These are phyloP conservation scores for Neuroterus valhalla DNA, from an alignment of 1,140 invertebrate genomes.

Conservation along the genomic window DNA sequence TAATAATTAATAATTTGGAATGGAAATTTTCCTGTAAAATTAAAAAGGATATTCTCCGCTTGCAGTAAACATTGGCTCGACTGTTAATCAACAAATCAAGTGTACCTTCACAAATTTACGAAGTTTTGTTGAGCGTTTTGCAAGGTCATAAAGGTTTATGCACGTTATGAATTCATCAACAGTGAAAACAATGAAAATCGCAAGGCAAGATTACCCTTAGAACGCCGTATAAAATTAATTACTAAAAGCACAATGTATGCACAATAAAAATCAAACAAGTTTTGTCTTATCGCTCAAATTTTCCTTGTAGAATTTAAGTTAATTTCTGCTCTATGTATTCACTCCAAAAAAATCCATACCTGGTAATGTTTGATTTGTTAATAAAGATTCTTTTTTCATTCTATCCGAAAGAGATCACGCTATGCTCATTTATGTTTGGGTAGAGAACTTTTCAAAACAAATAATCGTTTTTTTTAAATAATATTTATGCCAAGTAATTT, in stretches of 20 bases:
- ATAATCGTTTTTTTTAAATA: too few species aligned
- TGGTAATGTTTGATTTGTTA: too few species aligned
- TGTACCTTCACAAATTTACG: background rate
- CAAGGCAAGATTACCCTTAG: background rate
- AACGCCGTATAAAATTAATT: background rate
- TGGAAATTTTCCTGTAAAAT: background rate
- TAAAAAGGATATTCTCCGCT: background rate
- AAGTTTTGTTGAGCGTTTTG: background rate
- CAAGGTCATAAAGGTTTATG: background rate
- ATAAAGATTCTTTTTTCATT: too few species aligned
- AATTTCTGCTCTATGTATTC: too few species aligned
- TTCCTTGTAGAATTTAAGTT: too few species aligned
- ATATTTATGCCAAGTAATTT: too few species aligned
- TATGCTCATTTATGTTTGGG: too few species aligned
- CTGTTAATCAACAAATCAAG: background rate
- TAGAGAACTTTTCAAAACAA: too few species aligned
- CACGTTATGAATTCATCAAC: slow-evolving; percentile 7
- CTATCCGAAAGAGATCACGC: too few species aligned
- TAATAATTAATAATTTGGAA: background rate
- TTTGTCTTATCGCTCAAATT: too few species aligned
- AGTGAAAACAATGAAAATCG: background rate
- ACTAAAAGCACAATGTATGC: background rate
- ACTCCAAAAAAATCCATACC: too few species aligned
- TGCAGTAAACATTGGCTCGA: background rate
- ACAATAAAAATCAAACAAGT: background rate